Evolutionary conservation across 1,140 invertebrate species (phyloP).

Genomic region (Thaumetopoea pityocampa): DNA sequence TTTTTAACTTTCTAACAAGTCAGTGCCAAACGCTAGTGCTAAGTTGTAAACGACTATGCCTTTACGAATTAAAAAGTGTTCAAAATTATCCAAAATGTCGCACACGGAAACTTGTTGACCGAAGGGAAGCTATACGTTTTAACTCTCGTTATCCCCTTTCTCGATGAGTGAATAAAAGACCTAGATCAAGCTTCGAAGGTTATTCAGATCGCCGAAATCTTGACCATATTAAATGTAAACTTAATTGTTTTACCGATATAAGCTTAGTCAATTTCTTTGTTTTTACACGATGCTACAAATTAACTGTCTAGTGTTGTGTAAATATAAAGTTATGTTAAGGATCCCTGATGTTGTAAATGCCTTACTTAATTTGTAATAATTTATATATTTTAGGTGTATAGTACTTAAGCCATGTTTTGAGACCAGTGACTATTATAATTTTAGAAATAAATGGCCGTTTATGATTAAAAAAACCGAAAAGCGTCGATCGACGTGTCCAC

Average conservation of each 20-base stretch:
- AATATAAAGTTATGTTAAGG: constrained; percentile 63
- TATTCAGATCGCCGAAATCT: constrained; percentile 72
- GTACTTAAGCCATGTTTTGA: constrained; percentile 76
- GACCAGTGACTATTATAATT: constrained; percentile 74
- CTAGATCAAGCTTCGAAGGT: constrained; percentile 48
- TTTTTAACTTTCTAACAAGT: constrained; percentile 52
- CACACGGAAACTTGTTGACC: constrained; percentile 34
- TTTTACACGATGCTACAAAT: constrained; percentile 68
- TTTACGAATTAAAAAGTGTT: constrained; percentile 48
- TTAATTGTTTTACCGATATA: constrained; percentile 70
- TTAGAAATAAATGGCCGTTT: constrained; percentile 66
- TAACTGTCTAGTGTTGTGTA: constrained; percentile 62
- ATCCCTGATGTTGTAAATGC: constrained; percentile 73
- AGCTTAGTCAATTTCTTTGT: constrained; percentile 71
- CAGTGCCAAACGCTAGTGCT: constrained; percentile 74
- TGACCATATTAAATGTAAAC: constrained; percentile 69
- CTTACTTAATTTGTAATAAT: constrained; percentile 76
- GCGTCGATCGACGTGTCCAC: constrained; percentile 52
- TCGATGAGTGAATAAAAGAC: constrained; percentile 20
- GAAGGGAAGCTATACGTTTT: constrained; percentile 38
- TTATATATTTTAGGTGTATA: constrained; percentile 76
- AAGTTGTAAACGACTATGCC: constrained; percentile 61
- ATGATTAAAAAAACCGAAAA: constrained; percentile 52
- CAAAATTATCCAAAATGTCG: constrained; percentile 41
- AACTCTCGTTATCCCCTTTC: constrained; percentile 11